Percentiles rank a stretch among this genome's conserved stretches.
Evolutionary conservation across 2,113 vertebrate species (phyloP).

Genomic region (Clarias magur): DNA sequence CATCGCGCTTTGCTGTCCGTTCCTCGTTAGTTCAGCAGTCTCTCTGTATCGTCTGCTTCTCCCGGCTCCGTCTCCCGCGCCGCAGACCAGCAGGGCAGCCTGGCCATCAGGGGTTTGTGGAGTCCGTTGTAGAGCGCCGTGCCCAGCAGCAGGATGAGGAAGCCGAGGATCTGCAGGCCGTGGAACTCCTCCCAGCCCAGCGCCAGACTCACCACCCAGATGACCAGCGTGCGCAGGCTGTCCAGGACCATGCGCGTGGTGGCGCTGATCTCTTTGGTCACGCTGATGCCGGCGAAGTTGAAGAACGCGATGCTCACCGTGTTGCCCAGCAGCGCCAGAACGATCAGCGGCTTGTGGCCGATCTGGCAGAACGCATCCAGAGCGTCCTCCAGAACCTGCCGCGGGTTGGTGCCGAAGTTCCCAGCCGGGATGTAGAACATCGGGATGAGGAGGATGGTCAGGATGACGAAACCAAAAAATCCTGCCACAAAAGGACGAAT

Average conservation of each 20-base stretch:
- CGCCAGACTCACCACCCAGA: constrained; percentile 86
- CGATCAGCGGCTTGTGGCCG: constrained; percentile 78
- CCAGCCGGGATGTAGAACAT: constrained; percentile 87
- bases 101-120: constrained; percentile 77
- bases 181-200: constrained; percentile 89
- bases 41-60: constrained; percentile 67
- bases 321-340: constrained; percentile 85
- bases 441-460: constrained; percentile 85
- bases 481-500: constrained; percentile 66
- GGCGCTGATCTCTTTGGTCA: constrained; percentile 94
- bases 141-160: constrained; percentile 80
- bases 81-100: constrained; percentile 59
- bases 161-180: constrained; percentile 85
- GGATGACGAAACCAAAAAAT: constrained; percentile 87
- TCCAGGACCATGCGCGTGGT: constrained; percentile 97
- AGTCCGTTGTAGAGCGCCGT: constrained; percentile 86
- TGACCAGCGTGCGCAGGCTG: constrained; percentile 88
- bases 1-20: background rate
- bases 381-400: constrained; percentile 79
- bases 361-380: constrained; percentile 93
- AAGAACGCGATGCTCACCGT: constrained; percentile 94
- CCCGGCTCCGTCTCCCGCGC: constrained; percentile 44
- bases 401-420: constrained; percentile 76
- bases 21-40: constrained; percentile 71
- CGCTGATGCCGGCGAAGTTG: constrained; percentile 93